Conservation (phyloP, 2,888 invertebrate species). For the Malthinus seriepunctatus region DNA sequence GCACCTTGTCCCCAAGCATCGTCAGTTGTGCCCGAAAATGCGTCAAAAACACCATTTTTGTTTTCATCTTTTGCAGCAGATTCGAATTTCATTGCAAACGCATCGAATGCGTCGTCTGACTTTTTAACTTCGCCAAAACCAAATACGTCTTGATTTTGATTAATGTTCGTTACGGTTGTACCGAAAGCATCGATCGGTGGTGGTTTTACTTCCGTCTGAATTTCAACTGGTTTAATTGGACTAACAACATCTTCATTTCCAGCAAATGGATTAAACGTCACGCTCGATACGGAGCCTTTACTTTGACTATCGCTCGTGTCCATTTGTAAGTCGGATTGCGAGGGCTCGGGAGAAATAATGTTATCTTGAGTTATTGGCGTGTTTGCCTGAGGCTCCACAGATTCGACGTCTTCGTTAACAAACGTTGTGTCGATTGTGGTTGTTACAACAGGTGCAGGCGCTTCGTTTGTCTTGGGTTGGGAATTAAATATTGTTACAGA, state of each 20-base stretch:
- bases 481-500: neutral
- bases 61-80: constrained; percentile 61
- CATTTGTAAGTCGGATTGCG: constrained; percentile 50
- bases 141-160: constrained; percentile 29
- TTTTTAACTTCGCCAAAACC: constrained; percentile 26
- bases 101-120: constrained; percentile 73
- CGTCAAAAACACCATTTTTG: constrained; percentile 58
- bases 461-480: neutral
- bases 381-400: constrained; percentile 4
- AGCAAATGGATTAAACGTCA: constrained; percentile 58
- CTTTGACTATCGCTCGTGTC: constrained; percentile 54
- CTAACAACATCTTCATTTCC: constrained; percentile 42
- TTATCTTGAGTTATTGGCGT: constrained; percentile 37
- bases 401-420: constrained; percentile 10
- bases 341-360: constrained; percentile 48
- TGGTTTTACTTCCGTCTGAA: constrained; percentile 34
- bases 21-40: constrained; percentile 54
- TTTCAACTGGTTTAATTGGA: constrained; percentile 35
- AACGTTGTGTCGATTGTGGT: neutral
- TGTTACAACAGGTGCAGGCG: neutral
- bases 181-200: constrained; percentile 29
- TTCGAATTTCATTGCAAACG: constrained; percentile 88
- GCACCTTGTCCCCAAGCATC: constrained; percentile 52
- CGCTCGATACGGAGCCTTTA: constrained; percentile 51
- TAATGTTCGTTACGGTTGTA: constrained; percentile 13